These are phyloP conservation scores for Pangasianodon gigas DNA, from an alignment of 2,113 vertebrate genomes.

Conservation along the genomic window DNA sequence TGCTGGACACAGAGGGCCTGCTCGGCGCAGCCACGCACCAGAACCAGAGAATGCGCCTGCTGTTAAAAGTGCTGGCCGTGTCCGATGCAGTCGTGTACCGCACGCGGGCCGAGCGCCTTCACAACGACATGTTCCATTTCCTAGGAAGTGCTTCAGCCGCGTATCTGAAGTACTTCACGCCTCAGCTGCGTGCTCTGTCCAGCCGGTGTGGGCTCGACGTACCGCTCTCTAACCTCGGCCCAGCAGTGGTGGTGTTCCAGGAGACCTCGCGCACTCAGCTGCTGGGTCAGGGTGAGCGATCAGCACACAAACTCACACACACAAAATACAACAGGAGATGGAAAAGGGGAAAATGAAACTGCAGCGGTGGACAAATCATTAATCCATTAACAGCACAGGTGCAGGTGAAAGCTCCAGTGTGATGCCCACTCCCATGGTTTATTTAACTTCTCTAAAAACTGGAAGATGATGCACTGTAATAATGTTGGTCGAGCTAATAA, in stretches of 20 bases:
- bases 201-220: constrained; percentile 78
- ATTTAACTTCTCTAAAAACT: too few relatives aligned
- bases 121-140: constrained; percentile 84
- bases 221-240: constrained; percentile 79
- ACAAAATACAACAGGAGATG: not conserved
- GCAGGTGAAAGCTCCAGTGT: too few relatives aligned
- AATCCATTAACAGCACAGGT: too few relatives aligned
- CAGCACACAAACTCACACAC: not conserved
- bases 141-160: constrained; percentile 80
- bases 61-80: constrained; percentile 80
- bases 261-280: constrained; percentile 79
- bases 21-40: constrained; percentile 73
- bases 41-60: constrained; percentile 77
- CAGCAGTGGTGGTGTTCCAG: constrained; percentile 77
- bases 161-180: constrained; percentile 79
- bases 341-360: not conserved
- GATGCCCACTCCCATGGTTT: too few relatives aligned
- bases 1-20: constrained; percentile 79
- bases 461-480: too few relatives aligned
- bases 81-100: constrained; percentile 80
- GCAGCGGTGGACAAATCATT: too few relatives aligned
- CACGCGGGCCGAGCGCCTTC: constrained; percentile 79
- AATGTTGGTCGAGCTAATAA: too few relatives aligned
- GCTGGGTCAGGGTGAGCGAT: constrained; percentile 72
- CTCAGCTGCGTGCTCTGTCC: constrained; percentile 74